phyloP scores from a whole-genome alignment of 2,113 vertebrate genomes.

The Chionodraco myersi region DNA sequence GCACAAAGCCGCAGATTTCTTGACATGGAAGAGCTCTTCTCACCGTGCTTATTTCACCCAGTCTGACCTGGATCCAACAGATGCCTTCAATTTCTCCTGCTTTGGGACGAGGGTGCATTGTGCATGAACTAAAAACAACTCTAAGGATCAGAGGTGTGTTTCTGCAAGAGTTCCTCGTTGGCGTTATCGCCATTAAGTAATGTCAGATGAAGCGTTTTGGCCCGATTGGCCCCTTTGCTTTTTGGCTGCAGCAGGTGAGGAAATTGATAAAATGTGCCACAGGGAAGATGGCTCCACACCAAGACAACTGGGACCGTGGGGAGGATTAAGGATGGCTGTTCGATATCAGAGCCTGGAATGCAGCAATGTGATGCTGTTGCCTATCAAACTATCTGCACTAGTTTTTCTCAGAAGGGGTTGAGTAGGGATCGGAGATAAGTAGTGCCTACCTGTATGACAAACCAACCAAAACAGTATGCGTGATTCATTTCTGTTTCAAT shows the following conservation, averaged over 20 bases:
- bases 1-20: slow-evolving; percentile 11
- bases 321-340: slow-evolving; percentile 44
- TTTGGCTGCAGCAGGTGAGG: slow-evolving; percentile 66
- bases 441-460: background rate
- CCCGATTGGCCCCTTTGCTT: slow-evolving; percentile 44
- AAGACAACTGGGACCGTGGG: slow-evolving; percentile 25
- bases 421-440: background rate
- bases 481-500: background rate
- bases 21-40: slow-evolving; percentile 13
- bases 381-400: slow-evolving; percentile 29
- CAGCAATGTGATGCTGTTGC: slow-evolving; percentile 18
- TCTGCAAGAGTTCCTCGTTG: slow-evolving; percentile 72
- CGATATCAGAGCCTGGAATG: slow-evolving; percentile 34
- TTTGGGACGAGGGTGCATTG: slow-evolving; percentile 57
- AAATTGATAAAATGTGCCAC: slow-evolving; percentile 74
- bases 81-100: slow-evolving; percentile 77
- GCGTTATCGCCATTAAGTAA: slow-evolving; percentile 76
- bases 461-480: background rate
- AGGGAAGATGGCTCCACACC: slow-evolving; percentile 22
- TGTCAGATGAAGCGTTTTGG: slow-evolving; percentile 75
- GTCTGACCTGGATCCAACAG: slow-evolving; percentile 66
- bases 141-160: slow-evolving; percentile 74
- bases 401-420: background rate
- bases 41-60: slow-evolving; percentile 39
- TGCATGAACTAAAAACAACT: slow-evolving; percentile 78